A percentile compares a stretch with the other conserved stretches of the same genome.
phyloP scores from a whole-genome alignment of 2,888 invertebrate species.

The Melanotus villosus region DNA sequence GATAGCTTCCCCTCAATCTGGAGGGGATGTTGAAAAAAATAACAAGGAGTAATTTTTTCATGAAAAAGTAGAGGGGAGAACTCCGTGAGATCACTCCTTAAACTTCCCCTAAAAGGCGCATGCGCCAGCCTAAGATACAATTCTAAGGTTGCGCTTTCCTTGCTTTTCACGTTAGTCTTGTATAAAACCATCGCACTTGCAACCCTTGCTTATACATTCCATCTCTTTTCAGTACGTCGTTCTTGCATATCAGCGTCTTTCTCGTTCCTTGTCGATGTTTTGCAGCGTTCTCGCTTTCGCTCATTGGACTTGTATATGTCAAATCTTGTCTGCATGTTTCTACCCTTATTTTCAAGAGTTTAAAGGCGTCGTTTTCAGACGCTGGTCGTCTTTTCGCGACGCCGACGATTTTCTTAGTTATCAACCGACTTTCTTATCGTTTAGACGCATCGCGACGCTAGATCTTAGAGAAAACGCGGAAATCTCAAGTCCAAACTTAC shows the following conservation, averaged over 20 bases:
- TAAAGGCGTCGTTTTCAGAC: slow-evolving; percentile 68
- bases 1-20: slow-evolving; percentile 49
- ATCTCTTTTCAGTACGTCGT: slow-evolving; percentile 61
- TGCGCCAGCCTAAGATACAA: slow-evolving; percentile 66
- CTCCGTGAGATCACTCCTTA: slow-evolving; percentile 64
- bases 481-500: slow-evolving; percentile 36
- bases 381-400: slow-evolving; percentile 68
- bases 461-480: slow-evolving; percentile 34
- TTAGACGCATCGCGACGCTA: slow-evolving; percentile 66
- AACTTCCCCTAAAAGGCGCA: slow-evolving; percentile 60
- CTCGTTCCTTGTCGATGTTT: slow-evolving; percentile 64
- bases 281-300: slow-evolving; percentile 58
- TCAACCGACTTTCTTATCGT: slow-evolving; percentile 68
- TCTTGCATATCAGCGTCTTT: slow-evolving; percentile 63
- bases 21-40: slow-evolving; percentile 64
- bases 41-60: slow-evolving; percentile 64
- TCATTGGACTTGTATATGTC: slow-evolving; percentile 62
- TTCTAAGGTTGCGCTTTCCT: slow-evolving; percentile 66
- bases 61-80: slow-evolving; percentile 61
- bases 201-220: slow-evolving; percentile 61
- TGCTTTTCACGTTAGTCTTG: slow-evolving; percentile 62
- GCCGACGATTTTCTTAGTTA: slow-evolving; percentile 69
- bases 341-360: slow-evolving; percentile 66
- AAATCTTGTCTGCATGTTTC: slow-evolving; percentile 56
- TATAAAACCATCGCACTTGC: slow-evolving; percentile 60